These are phyloP conservation scores for Tyrophagus putrescentiae DNA, from an alignment of 1,140 invertebrate species.

Conservation along the genomic window DNA sequence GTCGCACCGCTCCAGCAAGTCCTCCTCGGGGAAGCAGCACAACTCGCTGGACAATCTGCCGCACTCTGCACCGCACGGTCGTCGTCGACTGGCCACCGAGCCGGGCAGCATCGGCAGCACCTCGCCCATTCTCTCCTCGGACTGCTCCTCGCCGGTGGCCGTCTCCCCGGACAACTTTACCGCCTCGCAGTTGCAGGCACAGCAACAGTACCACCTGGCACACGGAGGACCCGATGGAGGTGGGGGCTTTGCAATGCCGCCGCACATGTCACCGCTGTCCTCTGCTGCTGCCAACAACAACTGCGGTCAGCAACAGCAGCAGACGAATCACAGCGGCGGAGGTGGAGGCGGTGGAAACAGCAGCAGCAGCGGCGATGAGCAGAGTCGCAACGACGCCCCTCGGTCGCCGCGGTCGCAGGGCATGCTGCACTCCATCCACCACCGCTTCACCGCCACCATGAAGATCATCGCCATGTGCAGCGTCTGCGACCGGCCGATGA, in stretches of 20 bases:
- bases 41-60: slow-evolving; percentile 17
- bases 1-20: not conserved
- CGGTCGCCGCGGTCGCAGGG: slow-evolving; percentile 47
- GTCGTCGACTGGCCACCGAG: slow-evolving; percentile 52
- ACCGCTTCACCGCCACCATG: slow-evolving; percentile 73
- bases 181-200: too few relatives aligned
- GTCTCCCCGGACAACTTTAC: slow-evolving; percentile 35
- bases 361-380: slow-evolving; percentile 33
- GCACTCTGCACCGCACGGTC: slow-evolving; percentile 22
- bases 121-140: slow-evolving; percentile 44
- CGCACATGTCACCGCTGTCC: too few relatives aligned
- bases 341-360: too few relatives aligned
- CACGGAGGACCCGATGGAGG: not conserved
- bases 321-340: not conserved
- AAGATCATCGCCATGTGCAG: slow-evolving; percentile 66
- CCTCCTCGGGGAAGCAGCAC: not conserved
- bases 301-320: not conserved
- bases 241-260: too few relatives aligned
- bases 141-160: slow-evolving; percentile 47
- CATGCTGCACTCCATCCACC: slow-evolving; percentile 78
- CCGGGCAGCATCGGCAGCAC: slow-evolving; percentile 41
- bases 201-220: too few relatives aligned
- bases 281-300: too few relatives aligned
- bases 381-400: slow-evolving; percentile 39
- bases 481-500: slow-evolving; percentile 77